Evolutionary conservation across 1,140 invertebrate genomes (phyloP).

Genomic region (Lerema accius): DNA sequence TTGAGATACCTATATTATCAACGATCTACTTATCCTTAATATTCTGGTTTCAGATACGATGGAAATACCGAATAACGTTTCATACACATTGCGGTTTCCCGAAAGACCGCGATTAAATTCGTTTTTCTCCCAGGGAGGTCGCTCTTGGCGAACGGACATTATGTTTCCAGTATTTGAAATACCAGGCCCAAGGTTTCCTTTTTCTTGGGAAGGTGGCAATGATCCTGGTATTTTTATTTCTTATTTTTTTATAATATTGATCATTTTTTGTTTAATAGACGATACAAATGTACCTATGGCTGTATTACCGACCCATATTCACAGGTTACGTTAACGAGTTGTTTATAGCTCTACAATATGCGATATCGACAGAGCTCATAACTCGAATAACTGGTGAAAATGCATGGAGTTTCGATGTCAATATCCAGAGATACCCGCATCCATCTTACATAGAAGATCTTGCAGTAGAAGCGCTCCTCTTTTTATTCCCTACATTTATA

Average conservation of each 20-base stretch:
- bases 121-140: slow-evolving; percentile 59
- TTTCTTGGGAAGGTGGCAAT: slow-evolving; percentile 70
- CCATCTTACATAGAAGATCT: slow-evolving; percentile 88
- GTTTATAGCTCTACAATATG: slow-evolving; percentile 87
- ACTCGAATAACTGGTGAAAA: slow-evolving; percentile 72
- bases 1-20: no score
- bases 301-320: no score
- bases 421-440: slow-evolving; percentile 89
- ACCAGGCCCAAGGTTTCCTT: slow-evolving; percentile 85
- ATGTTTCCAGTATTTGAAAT: slow-evolving; percentile 86
- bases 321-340: slow-evolving; percentile 87
- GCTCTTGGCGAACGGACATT: slow-evolving; percentile 85
- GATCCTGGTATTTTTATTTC: slow-evolving; percentile 74
- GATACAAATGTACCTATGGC: no score
- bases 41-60: slow-evolving; percentile 52
- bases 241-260: no score
- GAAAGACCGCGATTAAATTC: slow-evolving; percentile 82
- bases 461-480: slow-evolving; percentile 85
- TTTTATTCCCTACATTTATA: slow-evolving; percentile 89
- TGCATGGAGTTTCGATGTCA: slow-evolving; percentile 53
- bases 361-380: slow-evolving; percentile 84
- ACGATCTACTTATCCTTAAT: no score
- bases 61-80: slow-evolving; percentile 64
- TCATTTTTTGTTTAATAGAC: no score
- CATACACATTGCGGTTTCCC: slow-evolving; percentile 85